Evolutionary conservation across 1,140 invertebrate genomes (phyloP).

Genomic region (Eurosta solidaginis): DNA sequence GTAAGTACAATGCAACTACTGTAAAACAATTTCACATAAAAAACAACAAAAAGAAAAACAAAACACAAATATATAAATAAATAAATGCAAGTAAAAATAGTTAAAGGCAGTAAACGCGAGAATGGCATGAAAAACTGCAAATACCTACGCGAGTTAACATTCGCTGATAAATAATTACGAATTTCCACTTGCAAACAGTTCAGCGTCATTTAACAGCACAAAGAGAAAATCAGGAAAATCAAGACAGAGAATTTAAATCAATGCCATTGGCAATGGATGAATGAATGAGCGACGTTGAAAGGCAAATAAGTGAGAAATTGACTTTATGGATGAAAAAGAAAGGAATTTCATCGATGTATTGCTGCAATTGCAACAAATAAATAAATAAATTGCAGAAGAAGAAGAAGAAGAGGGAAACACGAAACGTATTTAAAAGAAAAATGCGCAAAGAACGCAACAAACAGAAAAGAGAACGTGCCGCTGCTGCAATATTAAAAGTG

Average conservation of each 20-base stretch:
- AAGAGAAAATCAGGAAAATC: conserved; percentile 15
- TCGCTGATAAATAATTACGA: background rate
- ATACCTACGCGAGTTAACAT: background rate
- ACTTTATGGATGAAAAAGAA: conserved; percentile 19
- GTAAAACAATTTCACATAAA: background rate
- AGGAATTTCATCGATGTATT: background rate
- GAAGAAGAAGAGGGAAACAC: background rate
- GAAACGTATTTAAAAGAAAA: background rate
- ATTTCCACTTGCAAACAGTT: background rate
- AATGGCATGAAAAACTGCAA: background rate
- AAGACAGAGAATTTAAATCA: conserved; percentile 15
- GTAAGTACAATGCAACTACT: background rate
- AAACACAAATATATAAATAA: background rate
- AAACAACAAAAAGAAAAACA: too few relatives aligned
- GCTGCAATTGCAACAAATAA: background rate
- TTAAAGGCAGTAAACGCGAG: too few relatives aligned
- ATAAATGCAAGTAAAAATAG: too few relatives aligned
- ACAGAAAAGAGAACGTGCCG: conserved; percentile 19
- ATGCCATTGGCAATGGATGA: background rate
- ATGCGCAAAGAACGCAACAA: background rate
- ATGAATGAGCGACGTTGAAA: background rate
- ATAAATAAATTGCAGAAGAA: background rate
- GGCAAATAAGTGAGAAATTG: background rate
- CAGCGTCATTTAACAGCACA: background rate
- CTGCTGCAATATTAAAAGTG: conserved; percentile 14